Percentiles rank a stretch among this genome's conserved stretches.
Evolutionary conservation across 2,888 invertebrate species (phyloP).

Genomic region (Polymixis flavicincta): DNA sequence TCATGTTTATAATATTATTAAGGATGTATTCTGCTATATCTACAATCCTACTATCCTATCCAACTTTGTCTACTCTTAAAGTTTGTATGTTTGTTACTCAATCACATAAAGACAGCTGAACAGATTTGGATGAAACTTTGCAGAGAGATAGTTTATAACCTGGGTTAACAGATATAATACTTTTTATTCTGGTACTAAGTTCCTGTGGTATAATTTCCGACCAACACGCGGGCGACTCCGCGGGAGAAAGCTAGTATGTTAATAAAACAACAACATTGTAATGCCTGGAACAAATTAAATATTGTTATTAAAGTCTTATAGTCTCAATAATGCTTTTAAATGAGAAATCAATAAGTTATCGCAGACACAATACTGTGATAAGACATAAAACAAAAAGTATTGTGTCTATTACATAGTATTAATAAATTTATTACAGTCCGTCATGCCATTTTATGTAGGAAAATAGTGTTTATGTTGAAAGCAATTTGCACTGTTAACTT

Average conservation of each 20-base stretch:
- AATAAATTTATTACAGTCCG: neutral
- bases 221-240: too few relatives aligned
- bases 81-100: neutral
- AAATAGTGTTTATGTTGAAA: neutral
- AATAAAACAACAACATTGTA: neutral
- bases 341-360: slow-evolving; percentile 29
- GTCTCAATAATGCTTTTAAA: slow-evolving; percentile 13
- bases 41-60: neutral
- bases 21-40: neutral
- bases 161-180: neutral
- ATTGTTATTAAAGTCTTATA: slow-evolving; percentile 29
- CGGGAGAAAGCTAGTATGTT: neutral
- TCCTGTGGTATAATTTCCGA: neutral
- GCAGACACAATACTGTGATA: slow-evolving; percentile 26
- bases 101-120: neutral
- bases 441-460: slow-evolving; percentile 26
- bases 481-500: neutral
- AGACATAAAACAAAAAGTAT: slow-evolving; percentile 14
- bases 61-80: too few relatives aligned
- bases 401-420: neutral
- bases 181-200: neutral
- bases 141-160: neutral
- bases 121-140: neutral
- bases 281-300: slow-evolving; percentile 1
- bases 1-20: too few relatives aligned